These are phyloP conservation scores for Stenotaenia linearis DNA, from an alignment of 2,888 invertebrate genomes.

Conservation along the genomic window DNA sequence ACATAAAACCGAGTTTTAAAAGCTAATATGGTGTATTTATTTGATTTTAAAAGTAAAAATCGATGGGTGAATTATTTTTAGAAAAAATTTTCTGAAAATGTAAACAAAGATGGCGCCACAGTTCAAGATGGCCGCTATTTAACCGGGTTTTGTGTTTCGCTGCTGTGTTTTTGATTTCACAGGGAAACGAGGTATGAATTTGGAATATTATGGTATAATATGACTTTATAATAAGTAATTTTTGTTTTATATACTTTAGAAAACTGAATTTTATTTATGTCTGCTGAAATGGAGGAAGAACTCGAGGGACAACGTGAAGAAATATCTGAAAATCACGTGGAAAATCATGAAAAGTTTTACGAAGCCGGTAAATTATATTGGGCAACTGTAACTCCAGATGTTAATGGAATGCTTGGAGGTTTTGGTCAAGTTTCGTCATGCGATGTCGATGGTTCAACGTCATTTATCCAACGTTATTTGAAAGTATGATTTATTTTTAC, in stretches of 20 bases:
- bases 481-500: neutral
- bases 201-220: too few relatives aligned
- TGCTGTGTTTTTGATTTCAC: too few relatives aligned
- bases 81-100: too few relatives aligned
- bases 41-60: neutral
- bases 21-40: neutral
- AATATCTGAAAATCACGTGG: neutral
- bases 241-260: too few relatives aligned
- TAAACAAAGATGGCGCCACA: too few relatives aligned
- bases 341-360: neutral
- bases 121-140: too few relatives aligned
- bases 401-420: constrained; percentile 27
- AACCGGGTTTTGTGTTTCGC: too few relatives aligned
- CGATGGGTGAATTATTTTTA: too few relatives aligned
- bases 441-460: neutral
- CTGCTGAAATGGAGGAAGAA: neutral
- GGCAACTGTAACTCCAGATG: constrained; percentile 3
- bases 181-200: too few relatives aligned
- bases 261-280: too few relatives aligned
- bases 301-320: neutral
- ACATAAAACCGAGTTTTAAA: neutral
- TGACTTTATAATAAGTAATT: too few relatives aligned
- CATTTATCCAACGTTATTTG: neutral
- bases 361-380: neutral
- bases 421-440: constrained; percentile 12